Evolutionary conservation across 2,797 vertebrate genomes (phyloP), one percentile per base, ranked within the genome.

Genomic region (Rhodeus uyekii): DNA sequence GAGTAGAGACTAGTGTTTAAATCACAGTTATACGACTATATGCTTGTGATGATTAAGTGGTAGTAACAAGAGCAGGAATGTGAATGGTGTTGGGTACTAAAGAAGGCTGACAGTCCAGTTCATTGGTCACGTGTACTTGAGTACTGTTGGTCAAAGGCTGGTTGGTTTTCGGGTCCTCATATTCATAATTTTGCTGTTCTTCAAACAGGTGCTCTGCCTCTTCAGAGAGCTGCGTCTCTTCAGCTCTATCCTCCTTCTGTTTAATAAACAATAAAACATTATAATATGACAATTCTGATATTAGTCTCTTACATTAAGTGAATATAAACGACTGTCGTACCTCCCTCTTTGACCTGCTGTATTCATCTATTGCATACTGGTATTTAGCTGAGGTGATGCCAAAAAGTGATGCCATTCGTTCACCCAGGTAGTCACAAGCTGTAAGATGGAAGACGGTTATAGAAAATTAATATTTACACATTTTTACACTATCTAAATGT

Each of bases 381-480:
- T 99, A 99, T 89, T 99, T 99, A 68, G 97, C 96, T 27, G 97
- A 97, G 67, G 97, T 99, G 89, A 99, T 97, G 13, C 98, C 97
- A 80, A 99, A 95, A 85, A 98, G 94, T 16, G 97, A 97, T 2
- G 97, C 97, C 93, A 99, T 96, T 90, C 96, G 97, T 90, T 99
- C 98, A 61, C 98, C 97, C 50, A 99, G 92, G 89, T 98, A 99
- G 89, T 99, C 98, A 88, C 98, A 99, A 9, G 98, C 98, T 99
- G 91, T 78, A 87, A 82, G 67, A 50, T 19, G n/a, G 72, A 8
- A 55, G 22, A 58, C 38, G 12, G 63, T 38, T 71, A 16, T 58
- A 24, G 46, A 53, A 67, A 18, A 12, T 5, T 5, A 22, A 55
- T 50, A 10, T 24, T 14, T 78, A 67, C 24, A 60, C 27, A 24